Percentiles rank a stretch among this genome's conserved stretches.
These are phyloP conservation scores for Hydrolagus affinis DNA, from an alignment of 2,113 vertebrate genomes.

Conservation along the genomic window DNA sequence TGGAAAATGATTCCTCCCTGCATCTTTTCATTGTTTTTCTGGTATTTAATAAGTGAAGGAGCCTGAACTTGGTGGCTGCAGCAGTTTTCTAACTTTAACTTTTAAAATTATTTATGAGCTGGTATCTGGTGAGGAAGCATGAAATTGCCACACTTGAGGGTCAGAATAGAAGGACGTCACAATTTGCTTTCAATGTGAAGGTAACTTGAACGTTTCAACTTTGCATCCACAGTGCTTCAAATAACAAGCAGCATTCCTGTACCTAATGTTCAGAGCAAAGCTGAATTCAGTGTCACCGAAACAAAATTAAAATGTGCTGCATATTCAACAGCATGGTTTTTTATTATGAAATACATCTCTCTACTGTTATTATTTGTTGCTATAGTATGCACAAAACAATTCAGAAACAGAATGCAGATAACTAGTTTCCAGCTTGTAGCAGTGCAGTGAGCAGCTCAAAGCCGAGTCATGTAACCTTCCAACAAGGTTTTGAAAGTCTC, in stretches of 20 bases:
- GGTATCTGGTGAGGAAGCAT: too few species aligned
- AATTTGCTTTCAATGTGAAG: background rate
- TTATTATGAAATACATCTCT: background rate
- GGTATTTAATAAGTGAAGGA: too few species aligned
- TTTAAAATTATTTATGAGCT: too few species aligned
- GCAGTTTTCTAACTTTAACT: too few species aligned
- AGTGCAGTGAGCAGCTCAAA: background rate
- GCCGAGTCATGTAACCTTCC: background rate
- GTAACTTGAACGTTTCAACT: background rate
- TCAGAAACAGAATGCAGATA: background rate
- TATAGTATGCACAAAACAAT: background rate
- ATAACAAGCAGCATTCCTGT: too few species aligned
- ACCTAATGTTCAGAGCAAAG: background rate
- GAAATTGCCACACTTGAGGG: too few species aligned
- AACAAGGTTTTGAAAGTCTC: background rate
- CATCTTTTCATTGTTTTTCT: too few species aligned
- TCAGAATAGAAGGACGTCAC: too few species aligned
- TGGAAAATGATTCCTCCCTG: too few species aligned
- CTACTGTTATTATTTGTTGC: too few species aligned
- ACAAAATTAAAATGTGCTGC: background rate
- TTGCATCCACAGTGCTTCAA: background rate
- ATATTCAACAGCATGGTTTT: background rate
- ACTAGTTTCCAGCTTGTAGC: background rate
- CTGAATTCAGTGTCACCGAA: background rate
- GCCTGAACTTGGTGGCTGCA: too few species aligned